Evolutionary conservation across 2,113 vertebrate species (phyloP), one percentile per base, ranked within the genome.

Genomic region (Anhinga anhinga): DNA sequence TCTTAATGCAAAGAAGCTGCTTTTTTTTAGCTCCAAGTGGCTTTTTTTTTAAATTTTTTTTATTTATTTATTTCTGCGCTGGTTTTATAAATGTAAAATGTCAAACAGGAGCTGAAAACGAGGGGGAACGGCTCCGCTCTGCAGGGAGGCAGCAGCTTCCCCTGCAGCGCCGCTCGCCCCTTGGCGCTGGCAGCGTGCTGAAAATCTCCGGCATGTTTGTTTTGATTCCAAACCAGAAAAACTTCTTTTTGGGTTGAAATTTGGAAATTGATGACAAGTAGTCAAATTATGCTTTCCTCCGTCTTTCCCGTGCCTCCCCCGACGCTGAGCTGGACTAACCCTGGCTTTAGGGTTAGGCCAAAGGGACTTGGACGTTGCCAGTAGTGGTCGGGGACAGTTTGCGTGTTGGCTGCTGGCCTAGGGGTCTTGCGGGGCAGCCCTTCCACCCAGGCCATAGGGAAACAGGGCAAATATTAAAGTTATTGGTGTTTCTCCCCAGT

Each of bases 151-250:
- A 67, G 90, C 6, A 2, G 52, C 15, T 93, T 42, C 50, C 32
- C 73, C 69, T 3, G 0, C 26, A 16, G 44, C 10, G 5, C 66
- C 1, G 7, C 59, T 78, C 9, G 0, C 67, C 93, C 84, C 69
- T 52, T 9, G 0, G 15, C 0, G 7, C 63, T 92, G 38, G 65
- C 80, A 13, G 49, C 17, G 7, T 10, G 50, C 45, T 34, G 84
- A 53, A 50, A 62, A 72, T 52, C 66, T 7, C 62, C 13, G 7
- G 32, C 30, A 1, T 29, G 83, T 74, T 89, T 91, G 87, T 73
- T 93, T 70, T 6, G 45, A 17, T 74, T 82, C 95, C 84, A 90
- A 91, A 93, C 84, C 73, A 78, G 59, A 84, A 77, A 18, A 89
- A 34, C 49, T 13, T 45, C 36, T 71, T 90, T 82, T 86, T 3